These are phyloP conservation scores for Mormyrops attenuatus DNA, from an alignment of 2,797 vertebrate species.

Conservation along the genomic window DNA sequence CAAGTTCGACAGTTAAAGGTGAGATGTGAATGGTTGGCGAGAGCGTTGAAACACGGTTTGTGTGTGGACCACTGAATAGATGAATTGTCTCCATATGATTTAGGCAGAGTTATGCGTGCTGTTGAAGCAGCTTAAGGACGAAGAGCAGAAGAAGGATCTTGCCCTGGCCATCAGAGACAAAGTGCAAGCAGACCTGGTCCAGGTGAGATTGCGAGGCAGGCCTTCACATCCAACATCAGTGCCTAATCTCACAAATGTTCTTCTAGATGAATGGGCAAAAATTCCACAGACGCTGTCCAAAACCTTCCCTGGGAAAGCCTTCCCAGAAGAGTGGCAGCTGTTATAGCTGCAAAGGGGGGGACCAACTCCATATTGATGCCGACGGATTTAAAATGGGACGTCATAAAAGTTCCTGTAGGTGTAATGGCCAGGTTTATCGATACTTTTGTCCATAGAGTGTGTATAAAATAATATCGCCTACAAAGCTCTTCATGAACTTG, in stretches of 20 bases:
- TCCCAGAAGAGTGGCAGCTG: background rate
- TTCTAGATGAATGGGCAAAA: background rate
- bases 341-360: background rate
- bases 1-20: slow-evolving; percentile 50
- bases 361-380: background rate
- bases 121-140: slow-evolving; percentile 33
- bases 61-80: background rate
- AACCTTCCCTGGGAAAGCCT: background rate
- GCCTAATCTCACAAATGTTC: background rate
- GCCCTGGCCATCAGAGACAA: slow-evolving; percentile 24
- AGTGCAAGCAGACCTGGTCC: slow-evolving; percentile 29
- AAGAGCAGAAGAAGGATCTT: slow-evolving; percentile 34
- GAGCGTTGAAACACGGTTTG: background rate
- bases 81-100: background rate
- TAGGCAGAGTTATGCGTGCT: slow-evolving; percentile 44
- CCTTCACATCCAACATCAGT: background rate
- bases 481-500: background rate
- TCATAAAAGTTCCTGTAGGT: background rate
- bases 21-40: background rate
- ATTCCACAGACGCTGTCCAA: background rate
- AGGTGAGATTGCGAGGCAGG: slow-evolving; percentile 32
- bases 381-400: background rate
- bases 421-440: background rate
- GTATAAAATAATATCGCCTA: background rate
- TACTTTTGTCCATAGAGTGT: background rate